Percentiles rank a stretch among this genome's conserved stretches.
Evolutionary conservation across 2,888 invertebrate genomes (phyloP).

Genomic region (Drosophila niveifrons): DNA sequence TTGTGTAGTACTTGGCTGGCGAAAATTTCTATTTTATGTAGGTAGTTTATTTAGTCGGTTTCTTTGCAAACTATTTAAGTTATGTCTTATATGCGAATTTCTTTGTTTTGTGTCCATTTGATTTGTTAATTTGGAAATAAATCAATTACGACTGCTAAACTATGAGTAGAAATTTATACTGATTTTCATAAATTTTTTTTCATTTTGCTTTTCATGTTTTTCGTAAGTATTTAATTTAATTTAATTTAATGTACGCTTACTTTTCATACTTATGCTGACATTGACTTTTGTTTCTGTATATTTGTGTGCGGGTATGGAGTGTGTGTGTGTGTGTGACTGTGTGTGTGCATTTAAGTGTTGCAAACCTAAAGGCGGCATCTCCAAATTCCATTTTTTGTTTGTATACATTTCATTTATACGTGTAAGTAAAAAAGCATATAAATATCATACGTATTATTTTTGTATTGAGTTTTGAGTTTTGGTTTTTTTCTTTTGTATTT

Average conservation of each 20-base stretch:
- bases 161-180: conserved; percentile 74
- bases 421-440: conserved; percentile 76
- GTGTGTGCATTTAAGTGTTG: conserved; percentile 51
- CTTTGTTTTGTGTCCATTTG: conserved; percentile 41
- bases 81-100: conserved; percentile 57
- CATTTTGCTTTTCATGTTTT: conserved; percentile 21
- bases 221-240: conserved; percentile 43
- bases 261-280: conserved; percentile 67
- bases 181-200: conserved; percentile 40
- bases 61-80: conserved; percentile 55
- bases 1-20: conserved; percentile 56
- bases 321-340: conserved; percentile 28
- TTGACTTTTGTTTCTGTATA: conserved; percentile 40
- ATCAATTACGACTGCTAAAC: conserved; percentile 82
- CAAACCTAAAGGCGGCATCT: conserved; percentile 66
- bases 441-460: conserved; percentile 63
- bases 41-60: conserved; percentile 52
- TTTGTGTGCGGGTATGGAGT: conserved; percentile 30
- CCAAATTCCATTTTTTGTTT: conserved; percentile 24
- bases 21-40: conserved; percentile 50
- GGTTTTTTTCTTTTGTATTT: conserved; percentile 36
- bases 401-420: conserved; percentile 43
- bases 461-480: conserved; percentile 34
- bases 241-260: conserved; percentile 54
- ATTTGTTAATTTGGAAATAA: conserved; percentile 64